phyloP scores from a whole-genome alignment of 1,140 invertebrate species.

The Penaeus chinensis region DNA sequence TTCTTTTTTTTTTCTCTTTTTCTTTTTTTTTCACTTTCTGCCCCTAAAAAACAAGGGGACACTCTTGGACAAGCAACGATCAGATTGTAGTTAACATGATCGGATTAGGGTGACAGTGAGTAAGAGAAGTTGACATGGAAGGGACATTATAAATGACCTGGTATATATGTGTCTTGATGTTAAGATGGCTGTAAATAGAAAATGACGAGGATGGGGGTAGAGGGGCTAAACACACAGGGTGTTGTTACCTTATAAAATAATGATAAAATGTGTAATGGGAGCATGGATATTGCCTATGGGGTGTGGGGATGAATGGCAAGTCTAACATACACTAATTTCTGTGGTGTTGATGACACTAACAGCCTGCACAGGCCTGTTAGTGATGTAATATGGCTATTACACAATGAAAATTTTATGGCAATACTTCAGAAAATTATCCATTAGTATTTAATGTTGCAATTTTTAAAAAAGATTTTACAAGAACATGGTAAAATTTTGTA shows the following conservation, averaged over 20 bases:
- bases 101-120: neutral
- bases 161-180: slow-evolving; percentile 14
- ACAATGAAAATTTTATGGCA: no score
- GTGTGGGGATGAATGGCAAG: no score
- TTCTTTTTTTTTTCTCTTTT: neutral
- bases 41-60: slow-evolving; percentile 25
- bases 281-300: no score
- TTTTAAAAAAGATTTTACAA: neutral
- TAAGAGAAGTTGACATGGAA: neutral
- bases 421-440: no score
- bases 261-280: no score
- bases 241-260: no score
- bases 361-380: no score
- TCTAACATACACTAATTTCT: no score
- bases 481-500: slow-evolving; percentile 35
- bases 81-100: slow-evolving; percentile 27
- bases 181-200: neutral
- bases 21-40: no score
- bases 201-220: slow-evolving; percentile 9
- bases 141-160: slow-evolving; percentile 17
- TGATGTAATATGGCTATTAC: no score
- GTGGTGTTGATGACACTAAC: no score
- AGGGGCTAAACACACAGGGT: no score
- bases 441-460: slow-evolving; percentile 29
- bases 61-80: slow-evolving; percentile 38